These are phyloP conservation scores for Poecile atricapillus DNA, from an alignment of 2,113 vertebrate genomes.

Conservation along the genomic window DNA sequence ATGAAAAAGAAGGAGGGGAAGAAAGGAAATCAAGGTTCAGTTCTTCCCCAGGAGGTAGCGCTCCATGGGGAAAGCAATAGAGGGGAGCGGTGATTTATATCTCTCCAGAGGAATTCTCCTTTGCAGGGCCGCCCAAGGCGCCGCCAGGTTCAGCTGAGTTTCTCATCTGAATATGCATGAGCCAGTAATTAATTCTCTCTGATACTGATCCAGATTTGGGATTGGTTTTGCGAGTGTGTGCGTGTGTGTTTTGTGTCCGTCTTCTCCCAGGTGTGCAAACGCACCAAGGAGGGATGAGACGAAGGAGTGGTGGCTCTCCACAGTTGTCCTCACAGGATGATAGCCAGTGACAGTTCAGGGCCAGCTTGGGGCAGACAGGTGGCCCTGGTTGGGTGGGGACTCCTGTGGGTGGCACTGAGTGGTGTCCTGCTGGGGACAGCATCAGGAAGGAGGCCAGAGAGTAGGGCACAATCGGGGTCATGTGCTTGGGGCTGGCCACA, in stretches of 20 bases:
- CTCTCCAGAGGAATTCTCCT: slow-evolving; percentile 50
- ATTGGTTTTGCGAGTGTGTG: slow-evolving; percentile 21
- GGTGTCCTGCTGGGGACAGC: background rate
- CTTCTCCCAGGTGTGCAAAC: slow-evolving; percentile 7
- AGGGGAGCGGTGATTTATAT: slow-evolving; percentile 39
- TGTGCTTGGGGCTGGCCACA: background rate
- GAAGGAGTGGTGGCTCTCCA: background rate
- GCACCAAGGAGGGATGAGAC: background rate
- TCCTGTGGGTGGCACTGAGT: background rate
- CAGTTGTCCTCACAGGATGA: background rate
- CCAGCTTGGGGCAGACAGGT: background rate
- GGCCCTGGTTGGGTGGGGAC: background rate
- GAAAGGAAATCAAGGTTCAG: slow-evolving; percentile 50
- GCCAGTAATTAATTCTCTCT: slow-evolving; percentile 65
- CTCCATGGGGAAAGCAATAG: background rate
- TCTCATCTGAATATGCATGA: slow-evolving; percentile 63
- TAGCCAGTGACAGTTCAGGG: fast-evolving
- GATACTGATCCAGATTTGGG: slow-evolving; percentile 57
- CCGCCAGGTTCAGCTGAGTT: slow-evolving; percentile 58
- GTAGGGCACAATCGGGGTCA: fast-evolving
- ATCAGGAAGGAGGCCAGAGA: background rate
- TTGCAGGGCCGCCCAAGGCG: slow-evolving; percentile 28
- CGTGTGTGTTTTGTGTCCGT: background rate
- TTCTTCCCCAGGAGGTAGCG: slow-evolving; percentile 36
- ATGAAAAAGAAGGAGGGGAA: background rate